Evolutionary conservation across 2,113 vertebrate species (phyloP), one percentile per base, ranked within the genome.

Genomic region (Caretta caretta): DNA sequence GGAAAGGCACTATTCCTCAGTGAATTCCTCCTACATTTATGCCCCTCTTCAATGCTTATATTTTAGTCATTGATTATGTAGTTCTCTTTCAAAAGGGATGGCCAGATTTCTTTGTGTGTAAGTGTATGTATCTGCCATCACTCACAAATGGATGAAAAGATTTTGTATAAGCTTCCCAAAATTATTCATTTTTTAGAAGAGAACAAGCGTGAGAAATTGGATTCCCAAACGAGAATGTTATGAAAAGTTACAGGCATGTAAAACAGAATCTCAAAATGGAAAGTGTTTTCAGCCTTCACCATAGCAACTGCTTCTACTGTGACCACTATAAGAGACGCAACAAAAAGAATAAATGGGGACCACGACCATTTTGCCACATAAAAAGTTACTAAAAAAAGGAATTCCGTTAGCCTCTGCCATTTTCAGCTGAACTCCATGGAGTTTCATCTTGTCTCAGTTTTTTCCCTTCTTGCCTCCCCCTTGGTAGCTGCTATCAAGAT

Each of bases 401-500:
- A 90, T 65, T 31, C 53, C 31, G 24, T 57, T 46, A 57, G 56
- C 84, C 20, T 10, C 9, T 0, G 0, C 72, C 89, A 88, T 76
- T 90, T 96, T 85, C 86, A 85, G 27, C 38, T 19, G 42, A 92
- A 83, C 57, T 88, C 79, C n/a, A 20, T 46, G 54, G 81, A 90
- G 76, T 16, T 20, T 65, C 19, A 93, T 54, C 57, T 48, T 31
- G 9, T 87, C 87, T 88, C 38, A 83, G 9, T 25, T 76, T 86
- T 86, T 10, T 83, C 90, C 46, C 83, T 94, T 86, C 72, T 92
- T 82, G 87, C 76, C 31, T 88, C 11, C 29, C 85, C 85, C 76
- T 86, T 79, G 57, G 87, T 86, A 89, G 76, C 80, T 93, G 51
- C 90, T 93, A 12, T 25, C 78, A 92, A 92, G 78, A 38, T 87